Conservation (phyloP, 1,140 invertebrate genomes). For the Drosophila pectinifera region DNA sequence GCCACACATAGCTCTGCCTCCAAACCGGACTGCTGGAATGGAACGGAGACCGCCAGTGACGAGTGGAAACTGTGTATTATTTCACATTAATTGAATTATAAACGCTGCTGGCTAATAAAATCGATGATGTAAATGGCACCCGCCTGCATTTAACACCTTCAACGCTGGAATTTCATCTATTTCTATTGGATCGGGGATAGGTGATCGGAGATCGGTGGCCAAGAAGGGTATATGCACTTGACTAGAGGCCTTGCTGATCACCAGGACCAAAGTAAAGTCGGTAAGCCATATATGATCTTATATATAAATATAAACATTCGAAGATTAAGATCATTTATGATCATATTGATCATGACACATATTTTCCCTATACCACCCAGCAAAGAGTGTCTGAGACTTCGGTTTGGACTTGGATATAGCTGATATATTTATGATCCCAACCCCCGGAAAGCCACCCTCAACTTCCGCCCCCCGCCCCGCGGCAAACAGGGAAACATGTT, state of each 20-base stretch:
- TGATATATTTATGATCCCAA: conserved; percentile 73
- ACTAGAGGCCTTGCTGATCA: neutral
- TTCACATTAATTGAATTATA: conserved; percentile 81
- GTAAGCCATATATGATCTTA: no score
- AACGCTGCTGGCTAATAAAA: conserved; percentile 78
- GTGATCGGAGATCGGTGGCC: no score
- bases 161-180: conserved; percentile 78
- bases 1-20: no score
- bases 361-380: no score
- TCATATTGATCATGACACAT: neutral
- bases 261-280: no score
- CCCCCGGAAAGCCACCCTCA: conserved; percentile 7
- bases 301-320: neutral
- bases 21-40: no score
- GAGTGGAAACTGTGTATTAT: conserved; percentile 53
- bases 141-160: conserved; percentile 79
- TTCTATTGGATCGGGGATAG: conserved; percentile 24
- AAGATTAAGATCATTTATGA: neutral
- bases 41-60: neutral
- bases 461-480: conserved; percentile 1
- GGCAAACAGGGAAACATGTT: conserved; percentile 50
- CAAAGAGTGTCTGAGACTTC: conserved; percentile 10
- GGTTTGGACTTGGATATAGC: conserved; percentile 8
- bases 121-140: conserved; percentile 80
- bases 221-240: conserved; percentile 10